Evolutionary conservation across 2,113 vertebrate species (phyloP).

Genomic region (Xenotilapia leptura): DNA sequence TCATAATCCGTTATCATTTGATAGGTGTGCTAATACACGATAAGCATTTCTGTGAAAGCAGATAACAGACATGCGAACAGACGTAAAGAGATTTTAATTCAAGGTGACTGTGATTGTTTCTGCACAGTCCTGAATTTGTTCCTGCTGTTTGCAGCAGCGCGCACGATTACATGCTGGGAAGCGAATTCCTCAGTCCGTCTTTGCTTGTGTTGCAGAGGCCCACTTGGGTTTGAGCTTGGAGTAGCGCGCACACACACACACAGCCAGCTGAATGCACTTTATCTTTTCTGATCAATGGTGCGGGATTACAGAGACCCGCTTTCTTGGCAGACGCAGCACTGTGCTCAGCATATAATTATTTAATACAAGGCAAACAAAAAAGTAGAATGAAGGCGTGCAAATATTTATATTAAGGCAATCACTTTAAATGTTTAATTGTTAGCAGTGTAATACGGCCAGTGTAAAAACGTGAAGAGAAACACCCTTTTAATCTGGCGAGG

Average conservation of each 20-base stretch:
- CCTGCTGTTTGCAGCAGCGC: background rate
- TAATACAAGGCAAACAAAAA: background rate
- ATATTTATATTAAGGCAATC: background rate
- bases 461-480: background rate
- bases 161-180: slow-evolving; percentile 14
- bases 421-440: background rate
- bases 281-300: slow-evolving; percentile 14
- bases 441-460: background rate
- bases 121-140: background rate
- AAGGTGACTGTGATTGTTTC: background rate
- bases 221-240: background rate
- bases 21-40: background rate
- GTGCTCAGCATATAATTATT: background rate
- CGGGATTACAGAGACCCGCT: background rate
- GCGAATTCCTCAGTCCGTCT: slow-evolving; percentile 27
- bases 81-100: background rate
- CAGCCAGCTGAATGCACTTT: background rate
- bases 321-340: background rate
- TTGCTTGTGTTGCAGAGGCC: slow-evolving; percentile 30
- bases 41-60: background rate
- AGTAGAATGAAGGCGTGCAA: background rate
- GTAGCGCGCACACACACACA: background rate
- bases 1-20: background rate
- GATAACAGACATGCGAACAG: background rate
- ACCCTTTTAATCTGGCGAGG: background rate